A percentile compares a stretch with the other conserved stretches of the same genome.
These are phyloP conservation scores for Anomalospiza imberbis DNA, from an alignment of 2,797 vertebrate species.

Conservation along the genomic window DNA sequence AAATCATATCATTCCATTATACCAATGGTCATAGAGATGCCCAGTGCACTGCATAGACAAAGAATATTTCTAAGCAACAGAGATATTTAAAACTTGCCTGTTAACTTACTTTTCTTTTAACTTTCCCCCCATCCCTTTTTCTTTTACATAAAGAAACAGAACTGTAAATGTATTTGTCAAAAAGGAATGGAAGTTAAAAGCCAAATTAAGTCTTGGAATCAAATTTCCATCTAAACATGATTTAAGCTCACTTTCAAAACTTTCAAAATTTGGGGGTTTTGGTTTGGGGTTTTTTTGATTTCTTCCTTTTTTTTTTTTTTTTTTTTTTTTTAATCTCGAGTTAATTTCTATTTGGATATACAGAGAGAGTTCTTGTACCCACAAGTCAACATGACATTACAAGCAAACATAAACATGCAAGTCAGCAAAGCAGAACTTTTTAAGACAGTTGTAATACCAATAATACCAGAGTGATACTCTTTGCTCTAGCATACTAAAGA, in stretches of 20 bases:
- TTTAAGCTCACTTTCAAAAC: background rate
- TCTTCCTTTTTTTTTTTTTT: background rate
- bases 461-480: background rate
- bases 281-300: too few species aligned
- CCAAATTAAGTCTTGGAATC: background rate
- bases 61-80: background rate
- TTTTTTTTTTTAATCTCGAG: background rate
- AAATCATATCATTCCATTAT: background rate
- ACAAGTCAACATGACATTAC: background rate
- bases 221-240: background rate
- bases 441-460: background rate
- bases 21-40: background rate
- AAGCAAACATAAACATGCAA: background rate
- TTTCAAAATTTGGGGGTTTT: background rate
- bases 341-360: background rate
- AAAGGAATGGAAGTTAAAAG: background rate
- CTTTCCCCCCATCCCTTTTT: rapidly evolving
- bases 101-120: background rate
- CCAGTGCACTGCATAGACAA: background rate
- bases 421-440: background rate
- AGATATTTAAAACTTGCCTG: background rate
- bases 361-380: background rate
- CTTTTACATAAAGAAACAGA: background rate
- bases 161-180: background rate
- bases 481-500: background rate